These are phyloP conservation scores for Orientallactaga bullata DNA, from an alignment of 2,113 vertebrate species.

Conservation along the genomic window DNA sequence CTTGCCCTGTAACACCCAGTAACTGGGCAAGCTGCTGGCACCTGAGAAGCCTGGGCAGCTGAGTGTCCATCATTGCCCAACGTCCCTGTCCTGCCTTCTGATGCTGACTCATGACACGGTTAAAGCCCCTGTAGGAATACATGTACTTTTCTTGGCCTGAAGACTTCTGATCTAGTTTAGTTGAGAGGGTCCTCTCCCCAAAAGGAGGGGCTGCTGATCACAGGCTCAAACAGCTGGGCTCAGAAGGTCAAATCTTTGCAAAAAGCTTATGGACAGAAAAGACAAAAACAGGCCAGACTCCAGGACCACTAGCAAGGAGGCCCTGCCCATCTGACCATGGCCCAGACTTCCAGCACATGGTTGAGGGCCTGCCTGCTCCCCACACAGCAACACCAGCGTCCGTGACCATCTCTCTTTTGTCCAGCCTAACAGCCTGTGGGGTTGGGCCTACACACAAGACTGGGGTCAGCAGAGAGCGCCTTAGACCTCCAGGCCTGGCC, in stretches of 20 bases:
- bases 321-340: not conserved
- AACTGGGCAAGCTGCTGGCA: not conserved
- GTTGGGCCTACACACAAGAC: not conserved
- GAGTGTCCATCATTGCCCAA: not conserved
- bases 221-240: not conserved
- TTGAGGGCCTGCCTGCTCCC: not conserved
- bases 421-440: not conserved
- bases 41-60: not conserved
- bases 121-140: not conserved
- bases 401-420: not conserved
- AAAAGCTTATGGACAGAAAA: not conserved
- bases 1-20: not conserved
- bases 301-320: not conserved
- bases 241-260: not conserved
- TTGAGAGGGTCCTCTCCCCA: not conserved
- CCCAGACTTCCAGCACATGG: too few species aligned
- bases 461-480: not conserved
- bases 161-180: not conserved
- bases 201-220: not conserved
- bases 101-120: constrained; percentile 30
- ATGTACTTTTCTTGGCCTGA: not conserved
- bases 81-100: not conserved
- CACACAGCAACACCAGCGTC: not conserved
- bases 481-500: not conserved
- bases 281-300: not conserved